Conservation (phyloP, 2,797 vertebrate species). For the Coilia nasus region DNA sequence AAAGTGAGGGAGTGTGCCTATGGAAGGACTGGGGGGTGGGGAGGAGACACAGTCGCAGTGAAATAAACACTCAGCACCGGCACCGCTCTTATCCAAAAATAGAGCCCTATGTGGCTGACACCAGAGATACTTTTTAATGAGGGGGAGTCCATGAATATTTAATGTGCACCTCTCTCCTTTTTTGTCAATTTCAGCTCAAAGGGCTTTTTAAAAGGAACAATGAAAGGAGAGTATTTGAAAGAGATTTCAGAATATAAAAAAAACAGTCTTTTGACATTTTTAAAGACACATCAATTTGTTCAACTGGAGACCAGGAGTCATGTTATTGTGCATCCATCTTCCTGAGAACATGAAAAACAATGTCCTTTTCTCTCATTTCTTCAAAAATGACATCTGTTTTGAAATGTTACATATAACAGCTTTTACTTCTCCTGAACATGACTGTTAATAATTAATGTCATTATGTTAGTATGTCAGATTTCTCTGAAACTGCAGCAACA, state of each 20-base stretch:
- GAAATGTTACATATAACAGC: neutral
- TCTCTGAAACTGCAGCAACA: neutral
- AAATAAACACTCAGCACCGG: slow-evolving; percentile 55
- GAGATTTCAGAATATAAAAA: slow-evolving; percentile 42
- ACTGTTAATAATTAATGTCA: neutral
- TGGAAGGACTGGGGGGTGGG: slow-evolving; percentile 51
- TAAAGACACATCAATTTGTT: slow-evolving; percentile 43
- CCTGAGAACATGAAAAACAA: neutral
- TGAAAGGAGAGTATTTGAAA: slow-evolving; percentile 45
- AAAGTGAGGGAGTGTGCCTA: slow-evolving; percentile 50
- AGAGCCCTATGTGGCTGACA: slow-evolving; percentile 55
- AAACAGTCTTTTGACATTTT: slow-evolving; percentile 45
- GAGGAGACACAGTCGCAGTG: slow-evolving; percentile 48
- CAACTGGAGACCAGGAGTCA: slow-evolving; percentile 32
- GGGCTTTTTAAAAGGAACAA: slow-evolving; percentile 52
- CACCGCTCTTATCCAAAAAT: slow-evolving; percentile 52
- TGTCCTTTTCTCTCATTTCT: neutral
- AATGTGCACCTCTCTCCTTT: slow-evolving; percentile 52
- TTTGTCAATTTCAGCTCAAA: slow-evolving; percentile 55
- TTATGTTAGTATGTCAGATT: neutral
- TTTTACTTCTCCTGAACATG: neutral
- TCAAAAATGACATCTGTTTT: slow-evolving; percentile 1
- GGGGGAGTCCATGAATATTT: slow-evolving; percentile 61
- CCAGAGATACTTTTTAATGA: slow-evolving; percentile 59
- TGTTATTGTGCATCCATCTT: slow-evolving; percentile 28